Conservation (phyloP, 2,113 vertebrate species). For the Orthochromis indermauri region DNA sequence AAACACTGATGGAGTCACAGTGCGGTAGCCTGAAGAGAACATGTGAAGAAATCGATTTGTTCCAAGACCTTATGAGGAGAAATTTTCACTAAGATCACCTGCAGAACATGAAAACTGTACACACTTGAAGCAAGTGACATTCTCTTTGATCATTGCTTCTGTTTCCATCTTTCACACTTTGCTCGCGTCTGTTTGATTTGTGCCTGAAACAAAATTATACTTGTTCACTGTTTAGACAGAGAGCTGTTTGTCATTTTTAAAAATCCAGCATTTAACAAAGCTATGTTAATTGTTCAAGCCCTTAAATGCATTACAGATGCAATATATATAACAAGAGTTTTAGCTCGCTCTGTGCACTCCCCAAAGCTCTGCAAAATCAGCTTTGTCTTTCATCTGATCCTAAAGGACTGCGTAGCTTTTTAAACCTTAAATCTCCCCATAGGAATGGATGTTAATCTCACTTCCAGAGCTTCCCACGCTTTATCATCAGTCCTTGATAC, state of each 20-base stretch:
- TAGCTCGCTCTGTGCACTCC: background rate
- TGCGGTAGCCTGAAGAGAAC: background rate
- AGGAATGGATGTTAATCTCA: conserved; percentile 38
- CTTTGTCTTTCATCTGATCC: conserved; percentile 31
- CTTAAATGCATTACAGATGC: background rate
- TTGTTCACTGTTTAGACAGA: background rate
- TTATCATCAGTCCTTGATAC: conserved; percentile 29
- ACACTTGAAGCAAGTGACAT: background rate
- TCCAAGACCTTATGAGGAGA: background rate
- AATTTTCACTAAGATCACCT: background rate
- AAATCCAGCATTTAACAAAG: background rate
- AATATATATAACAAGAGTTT: background rate
- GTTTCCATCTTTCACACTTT: background rate
- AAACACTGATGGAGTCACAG: background rate
- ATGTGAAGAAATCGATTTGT: background rate
- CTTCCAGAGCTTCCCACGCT: conserved; percentile 14
- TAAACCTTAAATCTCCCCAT: conserved; percentile 29
- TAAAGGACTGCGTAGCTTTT: conserved; percentile 2
- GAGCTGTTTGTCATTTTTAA: background rate
- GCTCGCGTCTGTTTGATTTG: background rate
- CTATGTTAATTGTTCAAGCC: background rate
- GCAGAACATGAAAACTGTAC: background rate
- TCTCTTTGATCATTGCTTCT: background rate
- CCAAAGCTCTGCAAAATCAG: background rate
- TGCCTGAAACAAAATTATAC: background rate